Evolutionary conservation across 1,140 invertebrate genomes (phyloP), one percentile per base, ranked within the genome.

Genomic region (Caerostris extrusa): DNA sequence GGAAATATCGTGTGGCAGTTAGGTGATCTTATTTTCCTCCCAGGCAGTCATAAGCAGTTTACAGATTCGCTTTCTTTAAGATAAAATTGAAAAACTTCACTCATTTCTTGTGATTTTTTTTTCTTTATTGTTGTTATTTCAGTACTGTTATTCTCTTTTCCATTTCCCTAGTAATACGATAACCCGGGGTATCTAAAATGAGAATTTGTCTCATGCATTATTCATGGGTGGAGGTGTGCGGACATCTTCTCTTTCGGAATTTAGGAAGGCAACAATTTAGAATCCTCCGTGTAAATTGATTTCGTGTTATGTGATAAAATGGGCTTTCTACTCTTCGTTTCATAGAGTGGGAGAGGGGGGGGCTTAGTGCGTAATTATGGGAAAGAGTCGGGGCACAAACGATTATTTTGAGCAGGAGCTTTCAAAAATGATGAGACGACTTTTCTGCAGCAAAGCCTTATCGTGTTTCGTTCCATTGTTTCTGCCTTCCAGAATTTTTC

Each of bases 191-290:
- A 57, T 12, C 88, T 57, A 77, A 90, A 88, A 90, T 71, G 88
- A 77, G 67, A 90, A 90, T 90, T 71, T 58, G 64, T 77, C n/a
- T 69, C 56, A 90, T 90, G 58, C 55, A 90, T 90, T 90, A 90
- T 90, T 71, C 88, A 90, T 90, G 56, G 88, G 55, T 55, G 56
- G 64, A 53, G 34, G 67, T 55, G 67, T 90, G 60, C 53, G 67
- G 88, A 57, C 88, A 90, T 67, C 88, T 56, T 90, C 77, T 90
- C 88, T 90, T 90, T 90, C 67, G 8, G 61, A 34, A 61, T 61
- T 77, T 56, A 71, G 67, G 53, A 71, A 55, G 64, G 88, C 56
- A 90, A 90, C 88, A 90, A 71, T 58, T 90, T 90, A 34, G 88
- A 57, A 77, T 58, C 67, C 57, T 34, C 55, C 88, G 34, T 90